Evolutionary conservation across 2,888 invertebrate species (phyloP).

Genomic region (Drosophila mercatorum): DNA sequence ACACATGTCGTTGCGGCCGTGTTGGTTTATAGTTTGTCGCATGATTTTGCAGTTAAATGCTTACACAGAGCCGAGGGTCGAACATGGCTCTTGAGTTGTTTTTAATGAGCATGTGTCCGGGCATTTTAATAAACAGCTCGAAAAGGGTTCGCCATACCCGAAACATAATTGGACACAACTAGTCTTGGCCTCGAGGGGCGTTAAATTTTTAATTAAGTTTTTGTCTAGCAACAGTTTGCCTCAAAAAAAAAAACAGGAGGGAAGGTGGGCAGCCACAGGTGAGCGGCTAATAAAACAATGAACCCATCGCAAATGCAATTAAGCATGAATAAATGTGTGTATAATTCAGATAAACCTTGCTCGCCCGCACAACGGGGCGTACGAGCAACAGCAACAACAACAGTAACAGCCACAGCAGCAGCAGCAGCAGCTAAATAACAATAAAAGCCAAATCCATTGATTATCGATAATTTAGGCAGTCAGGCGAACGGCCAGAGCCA

Average conservation of each 20-base stretch:
- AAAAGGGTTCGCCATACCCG: constrained; percentile 21
- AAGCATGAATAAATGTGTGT: constrained; percentile 63
- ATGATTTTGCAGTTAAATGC: constrained; percentile 79
- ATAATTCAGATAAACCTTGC: constrained; percentile 65
- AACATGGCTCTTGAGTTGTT: constrained; percentile 74
- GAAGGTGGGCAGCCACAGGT: constrained; percentile 24
- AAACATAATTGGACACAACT: constrained; percentile 48
- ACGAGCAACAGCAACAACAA: constrained; percentile 15
- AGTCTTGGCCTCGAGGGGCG: constrained; percentile 19
- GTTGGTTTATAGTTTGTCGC: constrained; percentile 76
- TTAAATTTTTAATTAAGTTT: constrained; percentile 50
- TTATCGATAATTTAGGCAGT: constrained; percentile 74
- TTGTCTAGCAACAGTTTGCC: neutral
- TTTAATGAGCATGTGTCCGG: constrained; percentile 70
- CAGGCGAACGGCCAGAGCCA: constrained; percentile 33
- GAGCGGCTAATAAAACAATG: constrained; percentile 40
- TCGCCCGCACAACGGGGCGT: constrained; percentile 42
- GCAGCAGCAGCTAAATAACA: constrained; percentile 31
- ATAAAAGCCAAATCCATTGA: constrained; percentile 74
- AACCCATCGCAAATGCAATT: constrained; percentile 51
- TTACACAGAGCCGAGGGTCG: constrained; percentile 56
- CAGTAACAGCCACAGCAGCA: constrained; percentile 4
- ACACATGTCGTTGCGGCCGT: constrained; percentile 41
- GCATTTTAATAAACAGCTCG: constrained; percentile 56
- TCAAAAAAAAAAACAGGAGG: neutral